Conservation (phyloP, 2,888 invertebrate genomes). For the Drosophila affinis region DNA sequence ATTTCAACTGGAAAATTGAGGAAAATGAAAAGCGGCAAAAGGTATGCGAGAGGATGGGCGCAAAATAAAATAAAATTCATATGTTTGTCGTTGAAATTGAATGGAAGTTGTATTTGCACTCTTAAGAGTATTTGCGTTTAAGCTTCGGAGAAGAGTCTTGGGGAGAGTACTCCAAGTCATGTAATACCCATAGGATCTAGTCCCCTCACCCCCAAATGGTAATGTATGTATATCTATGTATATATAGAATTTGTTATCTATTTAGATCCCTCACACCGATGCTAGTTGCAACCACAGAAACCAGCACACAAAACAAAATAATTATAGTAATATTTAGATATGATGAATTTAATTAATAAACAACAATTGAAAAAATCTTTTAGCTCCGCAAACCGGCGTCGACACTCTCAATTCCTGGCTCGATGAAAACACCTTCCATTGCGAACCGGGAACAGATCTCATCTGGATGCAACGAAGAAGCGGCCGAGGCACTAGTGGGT, state of each 20-base stretch:
- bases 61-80: background rate
- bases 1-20: constrained; percentile 25
- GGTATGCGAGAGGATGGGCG: background rate
- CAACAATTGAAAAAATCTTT: constrained; percentile 22
- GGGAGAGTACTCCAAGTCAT: background rate
- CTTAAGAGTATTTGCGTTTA: background rate
- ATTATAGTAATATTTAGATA: background rate
- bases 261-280: background rate
- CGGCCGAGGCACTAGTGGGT: constrained; percentile 94
- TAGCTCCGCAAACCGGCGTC: constrained; percentile 98
- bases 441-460: constrained; percentile 86
- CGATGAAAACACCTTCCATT: constrained; percentile 90
- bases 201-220: background rate
- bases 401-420: constrained; percentile 97
- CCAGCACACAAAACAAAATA: background rate
- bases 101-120: no score
- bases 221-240: background rate
- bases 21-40: background rate
- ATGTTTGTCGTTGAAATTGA: no score
- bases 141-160: background rate
- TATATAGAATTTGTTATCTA: background rate
- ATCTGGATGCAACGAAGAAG: constrained; percentile 89
- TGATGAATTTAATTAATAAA: background rate
- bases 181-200: no score
- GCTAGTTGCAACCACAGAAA: constrained; percentile 16